Conservation (phyloP, 2,797 vertebrate species). For the Semotilus atromaculatus region DNA sequence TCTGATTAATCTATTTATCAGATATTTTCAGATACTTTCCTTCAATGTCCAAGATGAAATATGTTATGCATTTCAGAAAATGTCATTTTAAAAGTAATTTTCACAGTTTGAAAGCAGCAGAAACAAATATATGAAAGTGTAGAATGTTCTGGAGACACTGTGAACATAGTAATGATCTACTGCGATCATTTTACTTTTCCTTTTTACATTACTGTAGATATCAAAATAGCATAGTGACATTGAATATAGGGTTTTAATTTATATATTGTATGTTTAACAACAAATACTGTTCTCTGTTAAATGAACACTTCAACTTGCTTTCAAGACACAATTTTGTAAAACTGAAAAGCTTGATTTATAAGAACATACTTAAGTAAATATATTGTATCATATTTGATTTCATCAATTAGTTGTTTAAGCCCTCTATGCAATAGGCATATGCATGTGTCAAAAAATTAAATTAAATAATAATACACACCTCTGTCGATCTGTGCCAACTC, state of each 20-base stretch:
- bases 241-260: background rate
- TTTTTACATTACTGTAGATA: background rate
- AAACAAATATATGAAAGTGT: background rate
- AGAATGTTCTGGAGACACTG: background rate
- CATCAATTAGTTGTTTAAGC: background rate
- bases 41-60: background rate
- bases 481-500: constrained; percentile 93
- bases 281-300: background rate
- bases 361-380: background rate
- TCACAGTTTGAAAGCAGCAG: background rate
- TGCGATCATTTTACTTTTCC: background rate
- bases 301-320: background rate
- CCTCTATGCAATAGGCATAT: background rate
- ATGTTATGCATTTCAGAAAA: background rate
- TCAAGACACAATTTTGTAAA: background rate
- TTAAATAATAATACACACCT: constrained; percentile 75
- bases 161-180: background rate
- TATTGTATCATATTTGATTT: background rate
- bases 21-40: no score
- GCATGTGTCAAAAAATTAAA: background rate
- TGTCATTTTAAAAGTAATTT: background rate
- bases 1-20: background rate
- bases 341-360: background rate
- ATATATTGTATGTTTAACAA: background rate
- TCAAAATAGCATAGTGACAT: background rate